Base-by-base conservation (phyloP, 2,888 invertebrate species). In the Oxyteleia sp. region DNA sequence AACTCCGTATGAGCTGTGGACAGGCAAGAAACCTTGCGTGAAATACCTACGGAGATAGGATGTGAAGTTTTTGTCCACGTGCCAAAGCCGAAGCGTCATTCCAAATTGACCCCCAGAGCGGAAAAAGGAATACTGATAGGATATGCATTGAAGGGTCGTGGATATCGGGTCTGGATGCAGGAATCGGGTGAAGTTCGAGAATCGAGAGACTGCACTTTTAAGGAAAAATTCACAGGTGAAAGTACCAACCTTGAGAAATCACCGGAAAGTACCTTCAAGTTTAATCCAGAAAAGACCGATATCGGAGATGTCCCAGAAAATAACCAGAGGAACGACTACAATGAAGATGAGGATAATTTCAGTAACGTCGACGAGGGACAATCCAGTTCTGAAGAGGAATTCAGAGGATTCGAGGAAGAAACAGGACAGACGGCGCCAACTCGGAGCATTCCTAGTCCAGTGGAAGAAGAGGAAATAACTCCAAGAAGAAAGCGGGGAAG, bases 141-240 rank as follows among this genome's bases (percentile, higher is more conserved):
- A 57, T 84, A 84, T 18, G 82, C 78, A 15, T 8, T 71, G 8
- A 23, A 53, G n/a, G 75, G 80, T 13, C 64, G 51, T 16, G 75
- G 80, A 16, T 84, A 78, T 57, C n/a, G 84, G 11, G 15, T 84
- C 18, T 82, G 74, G 72, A 69, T 72, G 23, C 81, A 82, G 13
- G 81, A 20, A 66, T 64, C 51, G 10, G 35, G 23, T 10, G 18
- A 76, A 49, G 51, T 79, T 23, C 11, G 11, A 11, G 72, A 71
- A n/a, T 79, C 71, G 3, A 18, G 64, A n/a, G 64, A 64, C 35
- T 49, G 49, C 18, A 11, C 3, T 0, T 64, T 64, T 10, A 38
- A 35, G 20, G 64, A 64, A 18, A 38, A 32, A 7, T 32, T 26
- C 26, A 26, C 26, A 26, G 26, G 26, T 26, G 5, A 26, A 5